Conservation (phyloP, 2,113 vertebrate genomes). For the Apteryx mantelli region DNA sequence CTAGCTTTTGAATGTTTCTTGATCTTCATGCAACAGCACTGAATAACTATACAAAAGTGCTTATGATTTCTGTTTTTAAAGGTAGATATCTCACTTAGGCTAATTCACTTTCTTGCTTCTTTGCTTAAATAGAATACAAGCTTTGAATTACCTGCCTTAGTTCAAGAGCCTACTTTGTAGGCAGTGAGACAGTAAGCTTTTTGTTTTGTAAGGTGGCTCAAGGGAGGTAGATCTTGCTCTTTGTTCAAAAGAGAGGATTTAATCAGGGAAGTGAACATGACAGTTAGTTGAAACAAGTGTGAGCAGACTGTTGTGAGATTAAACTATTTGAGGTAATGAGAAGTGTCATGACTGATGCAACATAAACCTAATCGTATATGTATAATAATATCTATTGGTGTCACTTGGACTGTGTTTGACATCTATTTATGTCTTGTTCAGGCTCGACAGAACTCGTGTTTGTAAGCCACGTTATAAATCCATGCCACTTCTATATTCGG, state of each 20-base stretch:
- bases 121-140: background rate
- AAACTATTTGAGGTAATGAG: background rate
- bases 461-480: conserved; percentile 86
- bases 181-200: background rate
- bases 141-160: background rate
- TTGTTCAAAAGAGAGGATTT: background rate
- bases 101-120: background rate
- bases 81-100: background rate
- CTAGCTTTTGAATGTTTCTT: background rate
- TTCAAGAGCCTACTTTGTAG: background rate
- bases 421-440: conserved; percentile 19
- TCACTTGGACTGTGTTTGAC: background rate
- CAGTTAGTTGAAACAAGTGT: background rate
- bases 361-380: background rate
- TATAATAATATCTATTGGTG: background rate
- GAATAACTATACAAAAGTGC: background rate
- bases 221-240: background rate
- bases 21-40: background rate
- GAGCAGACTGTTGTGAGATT: background rate
- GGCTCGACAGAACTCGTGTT: conserved; percentile 81
- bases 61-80: background rate
- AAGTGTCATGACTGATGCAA: background rate
- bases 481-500: conserved; percentile 89
- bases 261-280: background rate
- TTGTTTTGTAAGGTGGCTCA: background rate